These are phyloP conservation scores for Myotis daubentonii DNA, from an alignment of 2,797 vertebrate species.

Conservation along the genomic window DNA sequence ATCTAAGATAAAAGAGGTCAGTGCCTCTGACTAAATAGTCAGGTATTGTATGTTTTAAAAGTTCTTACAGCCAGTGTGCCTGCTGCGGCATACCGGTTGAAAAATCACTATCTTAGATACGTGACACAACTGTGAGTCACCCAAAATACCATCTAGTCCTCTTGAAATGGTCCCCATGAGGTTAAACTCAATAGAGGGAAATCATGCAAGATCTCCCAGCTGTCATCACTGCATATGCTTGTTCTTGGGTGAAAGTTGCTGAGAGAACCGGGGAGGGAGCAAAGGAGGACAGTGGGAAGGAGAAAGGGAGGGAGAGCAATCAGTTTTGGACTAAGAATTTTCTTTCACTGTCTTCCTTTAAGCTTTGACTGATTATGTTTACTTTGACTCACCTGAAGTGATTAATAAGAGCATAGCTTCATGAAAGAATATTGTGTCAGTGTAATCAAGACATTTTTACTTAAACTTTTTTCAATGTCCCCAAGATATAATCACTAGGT, in stretches of 20 bases:
- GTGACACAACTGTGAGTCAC: constrained; percentile 12
- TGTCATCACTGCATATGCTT: background rate
- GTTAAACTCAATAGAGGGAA: constrained; percentile 26
- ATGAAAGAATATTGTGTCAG: constrained; percentile 61
- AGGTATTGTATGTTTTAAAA: background rate
- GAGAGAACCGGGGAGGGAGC: background rate
- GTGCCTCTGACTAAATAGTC: background rate
- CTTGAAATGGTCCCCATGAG: background rate
- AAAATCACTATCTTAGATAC: background rate
- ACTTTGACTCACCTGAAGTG: constrained; percentile 76
- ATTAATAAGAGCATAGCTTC: constrained; percentile 47
- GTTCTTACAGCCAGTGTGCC: background rate
- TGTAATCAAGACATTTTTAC: constrained; percentile 70
- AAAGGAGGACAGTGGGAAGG: background rate
- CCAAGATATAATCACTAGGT: constrained; percentile 56
- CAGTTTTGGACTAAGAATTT: constrained; percentile 55
- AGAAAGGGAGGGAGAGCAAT: background rate
- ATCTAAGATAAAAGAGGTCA: background rate
- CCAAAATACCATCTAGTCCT: background rate
- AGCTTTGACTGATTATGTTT: constrained; percentile 66
- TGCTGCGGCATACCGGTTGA: background rate
- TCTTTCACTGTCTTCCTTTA: constrained; percentile 49
- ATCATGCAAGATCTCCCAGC: background rate
- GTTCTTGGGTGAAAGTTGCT: constrained; percentile 57
- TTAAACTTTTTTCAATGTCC: constrained; percentile 54